Conservation (phyloP, 2,888 invertebrate genomes). For the Byasa hedistus region DNA sequence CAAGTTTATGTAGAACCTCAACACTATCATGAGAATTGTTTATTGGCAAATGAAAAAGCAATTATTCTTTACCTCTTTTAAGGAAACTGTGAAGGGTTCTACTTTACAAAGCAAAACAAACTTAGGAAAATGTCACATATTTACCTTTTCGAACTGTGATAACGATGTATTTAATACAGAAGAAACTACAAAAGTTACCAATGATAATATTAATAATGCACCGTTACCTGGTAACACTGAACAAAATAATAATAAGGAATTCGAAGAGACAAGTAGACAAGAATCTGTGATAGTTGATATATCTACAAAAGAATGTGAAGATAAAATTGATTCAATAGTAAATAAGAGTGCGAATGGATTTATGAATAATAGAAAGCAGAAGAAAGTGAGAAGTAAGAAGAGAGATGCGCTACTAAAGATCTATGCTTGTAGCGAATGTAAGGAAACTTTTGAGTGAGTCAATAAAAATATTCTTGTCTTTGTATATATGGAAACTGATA, state of each 20-base stretch:
- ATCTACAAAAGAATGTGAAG: not conserved
- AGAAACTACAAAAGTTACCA: slow-evolving; percentile 6
- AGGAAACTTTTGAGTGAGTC: slow-evolving; percentile 17
- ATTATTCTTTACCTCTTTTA: not conserved
- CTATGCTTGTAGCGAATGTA: slow-evolving; percentile 16
- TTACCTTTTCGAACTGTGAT: slow-evolving; percentile 11
- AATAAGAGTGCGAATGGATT: not conserved
- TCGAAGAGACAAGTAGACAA: not conserved
- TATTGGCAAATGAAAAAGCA: too few species aligned
- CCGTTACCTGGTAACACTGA: slow-evolving; percentile 1
- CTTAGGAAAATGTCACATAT: slow-evolving; percentile 9
- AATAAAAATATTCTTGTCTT: not conserved
- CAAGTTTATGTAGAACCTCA: too few species aligned
- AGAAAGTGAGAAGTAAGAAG: slow-evolving; percentile 5
- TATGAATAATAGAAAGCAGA: slow-evolving; percentile 1
- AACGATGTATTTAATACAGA: not conserved
- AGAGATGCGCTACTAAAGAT: not conserved
- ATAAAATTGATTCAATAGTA: not conserved
- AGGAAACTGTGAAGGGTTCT: not conserved
- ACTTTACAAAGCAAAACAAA: slow-evolving; percentile 9
- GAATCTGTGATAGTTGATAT: not conserved
- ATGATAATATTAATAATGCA: not conserved
- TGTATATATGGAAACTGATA: too few species aligned
- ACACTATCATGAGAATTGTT: too few species aligned
- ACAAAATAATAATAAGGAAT: not conserved